These are phyloP conservation scores for Nothobranchius furzeri DNA, from an alignment of 2,113 vertebrate genomes.

Conservation along the genomic window DNA sequence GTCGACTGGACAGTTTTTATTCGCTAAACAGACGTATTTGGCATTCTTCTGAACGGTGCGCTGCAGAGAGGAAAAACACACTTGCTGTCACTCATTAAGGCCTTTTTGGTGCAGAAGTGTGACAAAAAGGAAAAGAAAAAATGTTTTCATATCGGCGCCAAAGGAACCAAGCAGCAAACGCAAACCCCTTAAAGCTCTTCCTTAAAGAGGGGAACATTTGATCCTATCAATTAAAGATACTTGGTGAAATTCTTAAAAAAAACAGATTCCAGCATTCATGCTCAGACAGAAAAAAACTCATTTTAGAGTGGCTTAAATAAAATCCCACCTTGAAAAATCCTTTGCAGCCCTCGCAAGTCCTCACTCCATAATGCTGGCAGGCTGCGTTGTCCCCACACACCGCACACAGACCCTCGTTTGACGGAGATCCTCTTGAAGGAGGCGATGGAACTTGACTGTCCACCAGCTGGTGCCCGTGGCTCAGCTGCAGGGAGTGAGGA, in stretches of 20 bases:
- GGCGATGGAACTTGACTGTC: conserved; percentile 95
- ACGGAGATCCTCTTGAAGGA: conserved; percentile 93
- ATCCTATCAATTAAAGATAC: not conserved
- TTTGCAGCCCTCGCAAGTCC: conserved; percentile 95
- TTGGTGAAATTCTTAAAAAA: not conserved
- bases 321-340: conserved; percentile 93
- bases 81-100: conserved; percentile 14
- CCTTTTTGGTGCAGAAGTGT: conserved; percentile 2
- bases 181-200: not conserved
- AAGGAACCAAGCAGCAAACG: too few relatives aligned
- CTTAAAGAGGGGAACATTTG: not conserved
- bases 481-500: conserved; percentile 91
- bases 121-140: too few relatives aligned
- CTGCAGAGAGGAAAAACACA: conserved; percentile 67
- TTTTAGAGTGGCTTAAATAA: conserved; percentile 20
- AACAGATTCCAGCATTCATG: conserved; percentile 2
- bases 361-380: conserved; percentile 93
- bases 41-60: conserved; percentile 99
- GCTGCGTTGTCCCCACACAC: conserved; percentile 98
- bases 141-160: too few relatives aligned
- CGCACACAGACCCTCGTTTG: conserved; percentile 96
- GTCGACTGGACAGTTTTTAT: conserved; percentile 98
- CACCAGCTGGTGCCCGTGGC: conserved; percentile 93
- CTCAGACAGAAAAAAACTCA: conserved; percentile 14
- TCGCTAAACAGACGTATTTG: conserved; percentile 98